These are phyloP conservation scores for Semaprochilodus insignis DNA, from an alignment of 2,797 vertebrate genomes.

Conservation along the genomic window DNA sequence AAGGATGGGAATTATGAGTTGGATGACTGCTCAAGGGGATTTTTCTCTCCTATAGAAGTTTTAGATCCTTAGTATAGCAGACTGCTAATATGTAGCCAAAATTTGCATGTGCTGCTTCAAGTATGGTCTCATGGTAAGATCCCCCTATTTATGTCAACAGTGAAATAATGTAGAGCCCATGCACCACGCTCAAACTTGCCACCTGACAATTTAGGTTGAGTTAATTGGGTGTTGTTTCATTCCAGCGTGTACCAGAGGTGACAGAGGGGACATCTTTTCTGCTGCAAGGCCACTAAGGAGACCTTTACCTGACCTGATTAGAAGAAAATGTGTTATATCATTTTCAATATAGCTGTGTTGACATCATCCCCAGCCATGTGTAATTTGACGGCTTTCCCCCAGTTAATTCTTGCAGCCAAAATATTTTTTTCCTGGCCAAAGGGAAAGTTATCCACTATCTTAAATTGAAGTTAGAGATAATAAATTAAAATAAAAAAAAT, in stretches of 20 bases:
- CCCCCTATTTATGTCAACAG: constrained; percentile 54
- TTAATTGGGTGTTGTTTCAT: constrained; percentile 77
- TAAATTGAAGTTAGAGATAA: no score
- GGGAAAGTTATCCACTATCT: no score
- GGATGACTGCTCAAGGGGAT: no score
- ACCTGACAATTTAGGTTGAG: constrained; percentile 72
- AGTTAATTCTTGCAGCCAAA: no score
- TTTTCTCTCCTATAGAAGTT: no score
- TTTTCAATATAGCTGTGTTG: constrained; percentile 16
- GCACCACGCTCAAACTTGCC: constrained; percentile 51
- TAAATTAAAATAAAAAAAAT: no score
- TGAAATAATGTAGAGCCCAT: constrained; percentile 51
- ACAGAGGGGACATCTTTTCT: constrained; percentile 52
- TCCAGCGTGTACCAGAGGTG: constrained; percentile 68
- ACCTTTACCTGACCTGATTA: constrained; percentile 61
- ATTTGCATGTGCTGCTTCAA: neutral
- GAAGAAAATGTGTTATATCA: constrained; percentile 7
- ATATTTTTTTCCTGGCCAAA: no score
- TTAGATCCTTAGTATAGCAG: neutral
- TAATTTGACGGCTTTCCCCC: neutral
- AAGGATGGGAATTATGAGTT: no score
- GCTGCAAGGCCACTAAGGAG: constrained; percentile 54
- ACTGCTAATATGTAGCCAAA: neutral
- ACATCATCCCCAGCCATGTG: constrained; percentile 39
- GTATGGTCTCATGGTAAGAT: constrained; percentile 51